These are phyloP conservation scores for Heteractis magnifica DNA, from an alignment of 92 coral and sea anemone species.

Conservation along the genomic window DNA sequence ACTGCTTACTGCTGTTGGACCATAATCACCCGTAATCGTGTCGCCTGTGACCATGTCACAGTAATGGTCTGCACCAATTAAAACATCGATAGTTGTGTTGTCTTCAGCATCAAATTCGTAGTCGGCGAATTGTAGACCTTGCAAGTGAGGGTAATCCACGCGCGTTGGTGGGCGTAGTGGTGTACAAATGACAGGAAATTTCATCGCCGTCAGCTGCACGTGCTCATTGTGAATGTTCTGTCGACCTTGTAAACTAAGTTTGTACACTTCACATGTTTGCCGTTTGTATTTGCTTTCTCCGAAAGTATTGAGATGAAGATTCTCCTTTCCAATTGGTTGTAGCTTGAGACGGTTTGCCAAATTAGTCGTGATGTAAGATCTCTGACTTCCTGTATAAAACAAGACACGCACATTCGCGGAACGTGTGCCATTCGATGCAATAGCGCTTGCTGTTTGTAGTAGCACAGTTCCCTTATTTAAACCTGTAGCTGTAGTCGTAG, in stretches of 20 bases:
- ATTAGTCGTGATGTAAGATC: constrained; percentile 48
- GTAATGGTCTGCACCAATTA: constrained; percentile 56
- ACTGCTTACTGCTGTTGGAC: constrained; percentile 47
- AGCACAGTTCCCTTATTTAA: constrained; percentile 30
- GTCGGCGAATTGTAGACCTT: constrained; percentile 55
- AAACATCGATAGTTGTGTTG: constrained; percentile 25
- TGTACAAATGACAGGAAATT: constrained; percentile 41
- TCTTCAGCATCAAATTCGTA: constrained; percentile 33
- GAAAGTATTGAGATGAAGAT: constrained; percentile 49
- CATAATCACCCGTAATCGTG: constrained; percentile 18
- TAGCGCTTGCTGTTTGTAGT: constrained; percentile 38
- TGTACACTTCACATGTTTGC: constrained; percentile 21
- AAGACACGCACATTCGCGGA: constrained; percentile 23
- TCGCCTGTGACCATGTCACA: constrained; percentile 53
- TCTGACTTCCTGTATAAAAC: constrained; percentile 36
- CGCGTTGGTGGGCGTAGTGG: constrained; percentile 19
- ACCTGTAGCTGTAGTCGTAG: constrained; percentile 10
- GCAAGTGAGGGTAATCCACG: constrained; percentile 51
- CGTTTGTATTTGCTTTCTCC: constrained; percentile 54
- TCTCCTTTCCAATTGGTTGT: constrained; percentile 38
- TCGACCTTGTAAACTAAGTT: constrained; percentile 3
- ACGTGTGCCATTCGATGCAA: constrained; percentile 11
- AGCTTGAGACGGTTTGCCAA: constrained; percentile 36
- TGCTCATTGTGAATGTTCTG: constrained; percentile 18
- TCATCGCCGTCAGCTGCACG: constrained; percentile 34